phyloP scores from a whole-genome alignment of 2,888 invertebrate genomes.

The Brachypalpus laphriformis region DNA sequence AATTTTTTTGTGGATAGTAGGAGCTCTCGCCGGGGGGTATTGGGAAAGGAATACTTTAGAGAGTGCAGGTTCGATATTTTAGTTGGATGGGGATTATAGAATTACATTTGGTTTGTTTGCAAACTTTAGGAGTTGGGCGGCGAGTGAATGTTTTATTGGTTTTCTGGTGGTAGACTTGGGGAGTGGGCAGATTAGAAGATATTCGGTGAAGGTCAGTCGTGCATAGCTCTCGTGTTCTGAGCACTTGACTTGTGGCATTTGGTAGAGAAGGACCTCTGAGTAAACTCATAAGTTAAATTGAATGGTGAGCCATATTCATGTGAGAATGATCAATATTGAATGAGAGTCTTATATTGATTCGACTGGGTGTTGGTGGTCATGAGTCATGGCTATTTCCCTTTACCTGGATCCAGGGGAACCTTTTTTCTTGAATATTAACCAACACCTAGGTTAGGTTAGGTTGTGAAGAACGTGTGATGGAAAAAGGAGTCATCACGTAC shows the following conservation, averaged over 20 bases:
- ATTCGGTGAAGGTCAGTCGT: constrained; percentile 27
- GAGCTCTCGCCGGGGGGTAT: not conserved
- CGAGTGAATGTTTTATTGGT: constrained; percentile 49
- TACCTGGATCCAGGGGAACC: no score
- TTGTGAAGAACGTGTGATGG: no score
- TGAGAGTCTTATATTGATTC: not conserved
- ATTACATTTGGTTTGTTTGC: constrained; percentile 25
- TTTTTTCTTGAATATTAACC: no score
- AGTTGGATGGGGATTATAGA: constrained; percentile 35
- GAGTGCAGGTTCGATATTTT: constrained; percentile 52
- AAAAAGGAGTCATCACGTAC: no score
- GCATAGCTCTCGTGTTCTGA: not conserved
- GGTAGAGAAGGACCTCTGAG: not conserved
- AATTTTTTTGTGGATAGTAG: not conserved
- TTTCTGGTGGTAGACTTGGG: not conserved
- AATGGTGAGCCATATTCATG: not conserved
- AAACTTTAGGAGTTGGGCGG: not conserved
- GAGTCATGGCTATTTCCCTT: not conserved
- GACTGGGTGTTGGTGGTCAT: not conserved
- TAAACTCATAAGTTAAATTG: not conserved
- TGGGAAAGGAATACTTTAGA: constrained; percentile 20
- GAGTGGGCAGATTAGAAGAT: not conserved
- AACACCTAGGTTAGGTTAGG: no score
- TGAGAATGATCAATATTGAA: not conserved
- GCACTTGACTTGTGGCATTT: constrained; percentile 30